Base-by-base conservation (phyloP, 2,888 invertebrate genomes). In the Drosophila kanekoi region DNA sequence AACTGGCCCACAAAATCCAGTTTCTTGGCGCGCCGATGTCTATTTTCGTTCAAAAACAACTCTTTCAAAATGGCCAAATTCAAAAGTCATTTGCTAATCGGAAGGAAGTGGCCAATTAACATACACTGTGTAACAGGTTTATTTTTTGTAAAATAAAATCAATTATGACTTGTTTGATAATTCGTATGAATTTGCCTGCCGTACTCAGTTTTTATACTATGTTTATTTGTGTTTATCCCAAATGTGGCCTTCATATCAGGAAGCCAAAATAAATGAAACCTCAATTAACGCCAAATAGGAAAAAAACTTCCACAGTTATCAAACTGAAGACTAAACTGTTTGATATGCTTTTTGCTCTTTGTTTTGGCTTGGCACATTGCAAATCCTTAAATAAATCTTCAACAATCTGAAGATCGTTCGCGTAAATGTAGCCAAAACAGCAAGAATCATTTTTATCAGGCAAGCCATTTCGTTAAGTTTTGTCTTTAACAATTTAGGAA, bases 101-200 rank as follows among this genome's bases (percentile, higher is more conserved):
- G 86, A 89, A 89, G 84, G 87, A 80, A 89, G 70, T 58, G 40
- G 44, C 32, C 72, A 81, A 77, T 87, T 79, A 71, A 75, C 57
- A 56, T 32, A 52, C 58, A 66, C 56, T 60, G n/a, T 16, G n/a
- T 56, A 67, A 71, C 70, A 48, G 45, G 53, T 51, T 67, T 57
- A 3, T 8, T 38, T 37, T 37, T 11, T 13, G 11, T 6, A 2
- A 28, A 28, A 8, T 8, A 28, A 28, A 28, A 20, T 9, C 23
- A 47, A 40, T 40, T 61, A 18, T 33, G 16, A 23, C 11, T 6
- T 11, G 11, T 11, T 33, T 38, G n/a, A 14, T 18, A 23, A 14
- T 20, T 33, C 3, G 16, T 10, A 16, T 13, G 3, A 28, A 52
- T n/a, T 9, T 35, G 13, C 3, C 28, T 13, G 28, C 16, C 4